These are phyloP conservation scores for Andrena camellia DNA, from an alignment of 2,888 invertebrate genomes.

Conservation along the genomic window DNA sequence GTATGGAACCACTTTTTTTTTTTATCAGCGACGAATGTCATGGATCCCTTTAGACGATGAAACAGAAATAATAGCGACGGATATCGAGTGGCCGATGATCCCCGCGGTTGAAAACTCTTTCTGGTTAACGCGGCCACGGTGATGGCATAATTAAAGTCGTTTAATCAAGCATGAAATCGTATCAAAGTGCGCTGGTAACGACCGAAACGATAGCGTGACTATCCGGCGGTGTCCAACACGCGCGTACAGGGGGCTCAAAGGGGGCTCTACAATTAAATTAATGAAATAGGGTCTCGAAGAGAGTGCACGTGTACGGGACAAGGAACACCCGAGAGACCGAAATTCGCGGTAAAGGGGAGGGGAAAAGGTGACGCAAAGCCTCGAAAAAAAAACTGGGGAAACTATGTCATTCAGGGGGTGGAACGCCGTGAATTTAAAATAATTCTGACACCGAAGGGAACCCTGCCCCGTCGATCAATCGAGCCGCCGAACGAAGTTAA, in stretches of 20 bases:
- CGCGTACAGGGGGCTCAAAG: constrained; percentile 29
- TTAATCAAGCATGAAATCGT: constrained; percentile 62
- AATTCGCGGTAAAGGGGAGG: background rate
- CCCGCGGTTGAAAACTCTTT: constrained; percentile 16
- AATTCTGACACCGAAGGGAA: constrained; percentile 21
- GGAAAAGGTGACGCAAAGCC: background rate
- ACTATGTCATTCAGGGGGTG: constrained; percentile 35
- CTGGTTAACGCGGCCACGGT: constrained; percentile 16
- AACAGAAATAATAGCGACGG: background rate
- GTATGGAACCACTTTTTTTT: background rate
- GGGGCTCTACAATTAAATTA: constrained; percentile 69
- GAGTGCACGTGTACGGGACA: constrained; percentile 16
- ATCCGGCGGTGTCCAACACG: constrained; percentile 10
- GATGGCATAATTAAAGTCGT: constrained; percentile 59
- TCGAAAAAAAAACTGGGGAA: constrained; percentile 13
- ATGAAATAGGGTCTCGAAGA: constrained; percentile 60
- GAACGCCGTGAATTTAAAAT: constrained; percentile 19
- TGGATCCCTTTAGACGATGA: background rate
- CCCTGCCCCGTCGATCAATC: constrained; percentile 17
- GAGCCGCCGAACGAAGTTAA: background rate
- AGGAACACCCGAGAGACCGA: constrained; percentile 39
- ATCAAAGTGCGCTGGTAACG: constrained; percentile 50
- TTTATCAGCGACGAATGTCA: background rate
- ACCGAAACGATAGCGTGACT: constrained; percentile 63
- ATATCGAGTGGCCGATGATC: constrained; percentile 9